Base-by-base conservation (phyloP, 2,888 invertebrate genomes). In the Phaonia tiefii region DNA sequence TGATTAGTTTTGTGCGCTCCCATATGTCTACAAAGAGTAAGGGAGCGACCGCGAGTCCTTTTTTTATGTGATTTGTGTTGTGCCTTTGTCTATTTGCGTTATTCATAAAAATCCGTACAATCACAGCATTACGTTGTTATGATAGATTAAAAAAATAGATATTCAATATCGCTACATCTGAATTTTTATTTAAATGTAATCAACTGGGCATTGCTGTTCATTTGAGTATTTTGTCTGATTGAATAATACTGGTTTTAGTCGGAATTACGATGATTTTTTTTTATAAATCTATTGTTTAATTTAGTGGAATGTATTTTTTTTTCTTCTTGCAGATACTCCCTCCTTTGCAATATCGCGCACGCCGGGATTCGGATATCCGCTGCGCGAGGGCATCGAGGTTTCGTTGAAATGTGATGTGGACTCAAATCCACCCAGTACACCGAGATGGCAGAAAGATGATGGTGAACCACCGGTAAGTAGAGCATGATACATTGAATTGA, bases 331-430 rank as follows among this genome's bases (percentile, higher is more conserved):
- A 97, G 97, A 97, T 91, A 96, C 96, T 70, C 97, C 97, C 66
- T 96, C 97, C 83, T 98, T 98, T 91, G 96, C 96, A 88, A 97
- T 97, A 91, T 97, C 96, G 82, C 94, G 97, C 85, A 95, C 96
- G 91, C 97, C 97, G n/a, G 97, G 96, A 66, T 98, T 97, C 91
- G 97, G 97, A 69, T 95, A 96, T 90, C 95, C 97, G 31, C 93
- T 98, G 85, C 92, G 95, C 81, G 97, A 97, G 90, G 97, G 97
- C 80, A 96, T 96, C 89, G 94, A 96, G 82, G 96, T 98, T 82
- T 96, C 96, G 75, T 92, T 98, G 85, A 96, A 96, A 90, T 98
- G 98, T 88, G 96, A 97, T 90, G 97, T 98, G 83, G 97, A 98
- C 92, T 96, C 98, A 86, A 97, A 98, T 92, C 98, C 98, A 17